Evolutionary conservation across 2,113 vertebrate genomes (phyloP).

Genomic region (Lophius piscatorius): DNA sequence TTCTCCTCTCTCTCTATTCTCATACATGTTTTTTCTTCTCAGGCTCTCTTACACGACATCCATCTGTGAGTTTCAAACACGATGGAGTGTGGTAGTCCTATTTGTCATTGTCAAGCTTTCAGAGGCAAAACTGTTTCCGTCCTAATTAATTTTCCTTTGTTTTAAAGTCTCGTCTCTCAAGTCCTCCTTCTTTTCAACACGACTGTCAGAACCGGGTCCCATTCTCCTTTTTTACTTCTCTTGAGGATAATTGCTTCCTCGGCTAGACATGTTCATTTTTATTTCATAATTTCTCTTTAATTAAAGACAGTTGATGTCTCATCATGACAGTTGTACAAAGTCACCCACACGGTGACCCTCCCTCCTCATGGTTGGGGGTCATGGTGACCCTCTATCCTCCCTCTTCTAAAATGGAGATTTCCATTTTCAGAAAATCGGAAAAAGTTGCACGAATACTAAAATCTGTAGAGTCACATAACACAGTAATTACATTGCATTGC

Average conservation of each 20-base stretch:
- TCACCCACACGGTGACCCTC: not conserved
- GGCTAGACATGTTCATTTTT: not conserved
- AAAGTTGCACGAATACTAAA: not conserved
- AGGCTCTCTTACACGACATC: not conserved
- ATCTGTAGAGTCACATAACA: not conserved
- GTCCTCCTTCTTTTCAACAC: not conserved
- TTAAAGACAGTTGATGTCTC: not conserved
- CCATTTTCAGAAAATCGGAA: no score
- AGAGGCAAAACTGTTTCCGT: not conserved
- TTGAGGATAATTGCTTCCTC: not conserved
- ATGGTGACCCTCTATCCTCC: no score
- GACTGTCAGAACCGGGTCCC: not conserved
- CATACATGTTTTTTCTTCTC: conserved; percentile 37
- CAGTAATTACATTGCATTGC: not conserved
- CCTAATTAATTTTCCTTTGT: not conserved
- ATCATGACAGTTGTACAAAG: no score
- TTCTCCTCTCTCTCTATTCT: not conserved
- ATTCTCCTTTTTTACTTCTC: not conserved
- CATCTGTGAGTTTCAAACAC: no score
- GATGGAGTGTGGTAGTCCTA: conserved; percentile 8
- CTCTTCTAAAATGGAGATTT: no score
- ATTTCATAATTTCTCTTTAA: not conserved
- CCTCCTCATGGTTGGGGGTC: no score
- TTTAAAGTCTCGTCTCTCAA: not conserved
- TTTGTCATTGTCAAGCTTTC: conserved; percentile 16